Base-by-base conservation (phyloP, 2,888 invertebrate species). In the Liopterus haemorrhoidalis region DNA sequence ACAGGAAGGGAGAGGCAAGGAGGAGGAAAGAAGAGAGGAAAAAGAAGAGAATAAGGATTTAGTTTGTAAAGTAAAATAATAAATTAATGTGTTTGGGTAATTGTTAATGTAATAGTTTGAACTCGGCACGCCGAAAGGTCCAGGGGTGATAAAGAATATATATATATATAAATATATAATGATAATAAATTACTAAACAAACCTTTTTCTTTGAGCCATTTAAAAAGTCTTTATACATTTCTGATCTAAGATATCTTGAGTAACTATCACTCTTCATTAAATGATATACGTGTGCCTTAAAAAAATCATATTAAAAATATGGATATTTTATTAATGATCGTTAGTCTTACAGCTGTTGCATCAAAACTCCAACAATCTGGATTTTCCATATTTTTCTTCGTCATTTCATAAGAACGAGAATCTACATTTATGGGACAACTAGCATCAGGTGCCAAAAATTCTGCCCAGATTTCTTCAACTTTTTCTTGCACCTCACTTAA, bases 221-320 rank as follows among this genome's bases (percentile, higher is more conserved):
- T 49, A 96, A 74, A 65, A 88, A 92, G 59, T 96, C 96, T 76
- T 95, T 95, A 72, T 97, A 99, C 88, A 95, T 92, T 58, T 97
- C 97, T 1, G 96, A 97, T 53, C 99, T 83, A 41, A 99, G 75
- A 66, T 97, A 99, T 57, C 99, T 79, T 41, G 95, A 95, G 66
- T 99, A 99, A 63, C 94, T 95, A 72, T 99, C 99, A 54, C 92
- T 94, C 67, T 97, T 97, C 99, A 99, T 99, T 57, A 99, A 75
- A 64, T 96, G 94, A 70, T 96, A 99, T 25, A 99, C 96, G 70
- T 99, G 99, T 5, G 94, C 90, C 93, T 94, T 74, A 8, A 70
- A 45, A 20, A 28, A 16, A 14, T 28, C 6, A 6, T 14, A 11
- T 32, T 32, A 32, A 5, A 32, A 32, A 2, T n/a, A 32, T 16